Evolutionary conservation across 2,113 vertebrate species (phyloP), one percentile per base, ranked within the genome.

Genomic region (Shinisaurus crocodilurus): DNA sequence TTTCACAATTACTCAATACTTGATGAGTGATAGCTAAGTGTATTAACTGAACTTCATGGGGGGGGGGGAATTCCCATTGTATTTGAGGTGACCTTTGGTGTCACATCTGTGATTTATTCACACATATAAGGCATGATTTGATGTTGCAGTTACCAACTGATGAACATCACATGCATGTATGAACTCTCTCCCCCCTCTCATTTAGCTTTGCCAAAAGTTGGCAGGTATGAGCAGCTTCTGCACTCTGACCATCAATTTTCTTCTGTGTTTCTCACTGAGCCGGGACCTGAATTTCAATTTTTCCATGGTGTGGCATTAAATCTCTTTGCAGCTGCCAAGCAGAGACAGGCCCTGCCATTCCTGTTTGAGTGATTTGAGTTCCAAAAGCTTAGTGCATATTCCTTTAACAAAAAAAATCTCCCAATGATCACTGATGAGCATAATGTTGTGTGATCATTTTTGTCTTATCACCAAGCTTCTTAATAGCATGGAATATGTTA

Each of bases 271-370:
- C 54, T 63, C 54, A 67, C 29, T 18, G 7, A 88, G 57, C 81
- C 27, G 34, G 57, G 72, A 85, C 87, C 85, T 95, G 90, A 92
- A 90, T 92, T 94, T 94, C 86, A 95, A 91, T 93, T 86, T 80
- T 92, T 65, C 88, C 84, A 67, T 90, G 90, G 54, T 54, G 75
- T 92, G 92, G 82, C 18, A 72, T 95, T 95, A 83, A 88, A 77
- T 87, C 45, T 69, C 92, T 92, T 86, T n/a, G 86, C 93, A 92
- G 82, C 54, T 95, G 90, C 89, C 82, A 16, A 85, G 70, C 86
- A 3, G 1, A 95, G 93, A 91, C 87, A n/a, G 40, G 32, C 60
- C 37, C 45, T 83, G 75, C 25, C 75, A 60, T 60, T 72, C 86
- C 88, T 88, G 86, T 84, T 48, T 76, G 87, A 92, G 79, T 80